Evolutionary conservation across 2,888 invertebrate species (phyloP).

Genomic region (Ethmia dodecea): DNA sequence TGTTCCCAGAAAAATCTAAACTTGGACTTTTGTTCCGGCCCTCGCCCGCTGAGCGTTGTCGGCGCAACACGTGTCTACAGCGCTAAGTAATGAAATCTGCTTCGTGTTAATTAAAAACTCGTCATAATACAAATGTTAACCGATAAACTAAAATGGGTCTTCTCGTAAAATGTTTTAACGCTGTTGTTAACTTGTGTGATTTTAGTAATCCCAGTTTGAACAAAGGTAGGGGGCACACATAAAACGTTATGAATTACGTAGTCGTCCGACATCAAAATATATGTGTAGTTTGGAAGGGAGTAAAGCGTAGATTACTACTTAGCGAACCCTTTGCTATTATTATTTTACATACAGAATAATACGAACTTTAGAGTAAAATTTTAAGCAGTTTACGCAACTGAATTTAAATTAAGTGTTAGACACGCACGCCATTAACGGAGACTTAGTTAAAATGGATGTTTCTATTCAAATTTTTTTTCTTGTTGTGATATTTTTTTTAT

Average conservation of each 20-base stretch:
- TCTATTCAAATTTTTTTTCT: too few relatives aligned
- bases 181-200: conserved; percentile 33
- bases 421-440: too few relatives aligned
- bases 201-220: conserved; percentile 41
- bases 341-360: conserved; percentile 36
- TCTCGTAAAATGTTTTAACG: conserved; percentile 36
- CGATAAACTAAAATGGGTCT: conserved; percentile 45
- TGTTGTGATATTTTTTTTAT: too few relatives aligned
- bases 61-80: conserved; percentile 59
- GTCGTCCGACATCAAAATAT: conserved; percentile 35
- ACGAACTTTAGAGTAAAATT: conserved; percentile 33
- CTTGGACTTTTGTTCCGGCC: conserved; percentile 47
- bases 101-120: conserved; percentile 54
- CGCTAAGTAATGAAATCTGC: conserved; percentile 63
- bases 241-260: conserved; percentile 46
- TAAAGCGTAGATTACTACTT: conserved; percentile 38
- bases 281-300: conserved; percentile 37
- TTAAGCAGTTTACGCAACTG: conserved; percentile 32
- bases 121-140: conserved; percentile 40
- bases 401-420: conserved; percentile 25
- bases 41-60: conserved; percentile 30
- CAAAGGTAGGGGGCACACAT: conserved; percentile 38
- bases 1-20: conserved; percentile 67
- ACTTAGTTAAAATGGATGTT: background rate
- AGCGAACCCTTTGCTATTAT: conserved; percentile 32